These are phyloP conservation scores for Dinothrombium tinctorium DNA, from an alignment of 1,140 invertebrate species.

Conservation along the genomic window DNA sequence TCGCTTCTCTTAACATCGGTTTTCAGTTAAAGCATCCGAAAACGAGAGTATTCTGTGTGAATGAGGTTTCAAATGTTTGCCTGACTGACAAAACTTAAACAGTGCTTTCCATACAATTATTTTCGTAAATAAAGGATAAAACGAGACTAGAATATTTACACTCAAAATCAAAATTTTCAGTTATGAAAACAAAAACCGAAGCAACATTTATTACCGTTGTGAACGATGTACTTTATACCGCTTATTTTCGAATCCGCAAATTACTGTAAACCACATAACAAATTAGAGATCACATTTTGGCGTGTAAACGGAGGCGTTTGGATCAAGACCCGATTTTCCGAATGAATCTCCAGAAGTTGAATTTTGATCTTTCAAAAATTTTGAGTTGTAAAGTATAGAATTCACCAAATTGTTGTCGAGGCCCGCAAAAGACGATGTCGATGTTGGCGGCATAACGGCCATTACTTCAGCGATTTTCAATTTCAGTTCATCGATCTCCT, in stretches of 20 bases:
- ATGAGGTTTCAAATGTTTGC: too few relatives aligned
- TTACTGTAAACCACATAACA: neutral
- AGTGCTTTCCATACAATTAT: too few relatives aligned
- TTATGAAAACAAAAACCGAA: too few relatives aligned
- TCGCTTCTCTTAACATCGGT: too few relatives aligned
- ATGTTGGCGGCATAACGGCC: conserved; percentile 8
- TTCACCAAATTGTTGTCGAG: conserved; percentile 4
- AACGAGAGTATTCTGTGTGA: too few relatives aligned
- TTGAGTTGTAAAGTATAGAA: neutral
- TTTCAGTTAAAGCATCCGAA: too few relatives aligned
- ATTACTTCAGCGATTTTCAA: conserved; percentile 39
- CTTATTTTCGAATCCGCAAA: neutral
- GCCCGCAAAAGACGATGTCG: neutral
- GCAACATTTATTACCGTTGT: too few relatives aligned
- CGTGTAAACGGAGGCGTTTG: conserved; percentile 71
- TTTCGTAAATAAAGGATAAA: too few relatives aligned
- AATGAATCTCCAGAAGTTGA: neutral
- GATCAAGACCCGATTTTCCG: conserved; percentile 35
- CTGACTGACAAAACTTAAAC: too few relatives aligned
- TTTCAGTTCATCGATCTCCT: conserved; percentile 71
- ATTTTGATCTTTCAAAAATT: conserved; percentile 1
- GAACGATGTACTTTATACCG: too few relatives aligned
- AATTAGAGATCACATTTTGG: conserved; percentile 30
- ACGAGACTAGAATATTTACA: too few relatives aligned
- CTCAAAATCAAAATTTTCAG: too few relatives aligned